Evolutionary conservation across 2,888 invertebrate species (phyloP).

Genomic region (Patella caerulea): DNA sequence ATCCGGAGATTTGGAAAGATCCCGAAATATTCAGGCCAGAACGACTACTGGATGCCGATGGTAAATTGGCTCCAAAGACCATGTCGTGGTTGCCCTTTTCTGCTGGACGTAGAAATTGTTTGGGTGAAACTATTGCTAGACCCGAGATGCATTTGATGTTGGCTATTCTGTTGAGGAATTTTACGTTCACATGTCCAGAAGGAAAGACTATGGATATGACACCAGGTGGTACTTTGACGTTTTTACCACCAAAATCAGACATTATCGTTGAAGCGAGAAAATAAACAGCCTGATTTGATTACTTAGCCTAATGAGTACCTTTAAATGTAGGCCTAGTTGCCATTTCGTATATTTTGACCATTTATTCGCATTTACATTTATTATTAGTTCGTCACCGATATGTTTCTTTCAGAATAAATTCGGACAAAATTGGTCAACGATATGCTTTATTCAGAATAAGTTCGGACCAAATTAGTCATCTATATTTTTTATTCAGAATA

Average conservation of each 20-base stretch:
- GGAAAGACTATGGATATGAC: neutral
- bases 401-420: too few relatives aligned
- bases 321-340: too few relatives aligned
- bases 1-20: conserved; percentile 51
- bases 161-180: conserved; percentile 28
- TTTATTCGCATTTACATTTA: too few relatives aligned
- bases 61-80: conserved; percentile 49
- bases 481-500: too few relatives aligned
- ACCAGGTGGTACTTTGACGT: neutral
- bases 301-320: too few relatives aligned
- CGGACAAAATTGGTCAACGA: too few relatives aligned
- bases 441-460: too few relatives aligned
- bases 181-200: conserved; percentile 17
- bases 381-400: too few relatives aligned
- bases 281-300: too few relatives aligned
- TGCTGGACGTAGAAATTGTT: conserved; percentile 39
- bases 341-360: too few relatives aligned
- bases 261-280: neutral
- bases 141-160: conserved; percentile 29
- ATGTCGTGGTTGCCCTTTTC: conserved; percentile 59
- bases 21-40: conserved; percentile 53
- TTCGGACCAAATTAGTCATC: too few relatives aligned
- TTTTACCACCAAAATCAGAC: neutral
- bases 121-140: conserved; percentile 35
- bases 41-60: conserved; percentile 50